Conservation (phyloP, 2,113 vertebrate species). For the Oceanodroma tethys region DNA sequence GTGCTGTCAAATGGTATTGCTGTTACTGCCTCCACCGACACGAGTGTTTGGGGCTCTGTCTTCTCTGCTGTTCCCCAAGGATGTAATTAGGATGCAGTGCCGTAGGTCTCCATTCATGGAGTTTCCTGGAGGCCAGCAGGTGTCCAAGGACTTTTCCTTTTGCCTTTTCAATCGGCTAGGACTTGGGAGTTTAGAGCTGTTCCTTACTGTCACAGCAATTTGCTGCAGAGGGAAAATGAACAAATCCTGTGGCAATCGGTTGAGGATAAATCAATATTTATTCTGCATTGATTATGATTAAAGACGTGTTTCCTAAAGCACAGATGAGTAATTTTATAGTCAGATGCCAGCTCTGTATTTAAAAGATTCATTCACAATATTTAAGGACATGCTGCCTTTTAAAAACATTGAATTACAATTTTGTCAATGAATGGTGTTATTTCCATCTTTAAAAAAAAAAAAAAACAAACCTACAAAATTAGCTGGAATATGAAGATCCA, state of each 20-base stretch:
- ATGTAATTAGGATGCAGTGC: not conserved
- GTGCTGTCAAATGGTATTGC: not conserved
- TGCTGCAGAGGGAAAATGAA: not conserved
- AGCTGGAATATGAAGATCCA: too few species aligned
- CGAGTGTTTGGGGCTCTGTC: not conserved
- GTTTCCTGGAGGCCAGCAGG: constrained; percentile 23
- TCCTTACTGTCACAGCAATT: not conserved
- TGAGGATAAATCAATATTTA: not conserved
- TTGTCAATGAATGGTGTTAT: not conserved
- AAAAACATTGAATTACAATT: not conserved
- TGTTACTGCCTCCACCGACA: not conserved
- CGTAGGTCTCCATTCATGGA: not conserved
- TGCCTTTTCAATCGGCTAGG: not conserved
- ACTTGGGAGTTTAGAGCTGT: not conserved
- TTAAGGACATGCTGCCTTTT: not conserved
- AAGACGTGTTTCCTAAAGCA: not conserved
- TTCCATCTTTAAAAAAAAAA: not conserved
- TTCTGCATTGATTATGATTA: not conserved
- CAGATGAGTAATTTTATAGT: not conserved
- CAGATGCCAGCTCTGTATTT: not conserved
- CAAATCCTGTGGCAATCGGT: rapidly evolving
- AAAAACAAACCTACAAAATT: too few species aligned
- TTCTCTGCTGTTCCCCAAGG: constrained; percentile 9
- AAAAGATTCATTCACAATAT: not conserved
- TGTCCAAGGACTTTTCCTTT: not conserved